Conservation (phyloP, 2,797 vertebrate genomes). For the Austrolebias charrua region DNA sequence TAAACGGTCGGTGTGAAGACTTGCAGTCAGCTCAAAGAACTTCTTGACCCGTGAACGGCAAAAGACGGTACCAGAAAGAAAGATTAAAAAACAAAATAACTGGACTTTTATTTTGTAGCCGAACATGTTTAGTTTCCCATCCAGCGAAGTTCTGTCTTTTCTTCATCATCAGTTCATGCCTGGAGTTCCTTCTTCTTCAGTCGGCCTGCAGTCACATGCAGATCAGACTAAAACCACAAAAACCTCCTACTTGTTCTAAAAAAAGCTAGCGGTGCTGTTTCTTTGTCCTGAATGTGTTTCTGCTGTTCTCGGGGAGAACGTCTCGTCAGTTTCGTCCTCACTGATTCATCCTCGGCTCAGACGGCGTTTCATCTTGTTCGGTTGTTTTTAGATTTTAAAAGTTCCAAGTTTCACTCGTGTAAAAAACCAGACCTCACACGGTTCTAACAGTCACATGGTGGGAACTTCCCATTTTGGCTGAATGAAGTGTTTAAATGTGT, state of each 20-base stretch:
- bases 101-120: too few relatives aligned
- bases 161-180: too few relatives aligned
- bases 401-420: not conserved
- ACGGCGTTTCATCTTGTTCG: conserved; percentile 9
- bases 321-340: not conserved
- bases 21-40: too few relatives aligned
- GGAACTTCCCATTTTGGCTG: not conserved
- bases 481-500: not conserved
- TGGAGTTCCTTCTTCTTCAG: too few relatives aligned
- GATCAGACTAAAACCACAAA: too few relatives aligned
- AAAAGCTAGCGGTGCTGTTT: not conserved
- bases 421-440: not conserved
- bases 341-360: conserved; percentile 15
- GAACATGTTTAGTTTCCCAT: too few relatives aligned
- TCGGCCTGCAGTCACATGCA: too few relatives aligned
- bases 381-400: conserved; percentile 7
- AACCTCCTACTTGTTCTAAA: conserved; percentile 1
- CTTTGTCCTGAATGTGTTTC: not conserved
- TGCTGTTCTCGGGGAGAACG: not conserved
- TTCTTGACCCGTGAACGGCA: too few relatives aligned
- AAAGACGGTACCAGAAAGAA: too few relatives aligned
- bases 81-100: too few relatives aligned
- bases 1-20: too few relatives aligned
- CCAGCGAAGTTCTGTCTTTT: too few relatives aligned
- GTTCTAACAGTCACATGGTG: not conserved